Base-by-base conservation (phyloP, 2,888 invertebrate genomes). In the Monoplex corrugatus region DNA sequence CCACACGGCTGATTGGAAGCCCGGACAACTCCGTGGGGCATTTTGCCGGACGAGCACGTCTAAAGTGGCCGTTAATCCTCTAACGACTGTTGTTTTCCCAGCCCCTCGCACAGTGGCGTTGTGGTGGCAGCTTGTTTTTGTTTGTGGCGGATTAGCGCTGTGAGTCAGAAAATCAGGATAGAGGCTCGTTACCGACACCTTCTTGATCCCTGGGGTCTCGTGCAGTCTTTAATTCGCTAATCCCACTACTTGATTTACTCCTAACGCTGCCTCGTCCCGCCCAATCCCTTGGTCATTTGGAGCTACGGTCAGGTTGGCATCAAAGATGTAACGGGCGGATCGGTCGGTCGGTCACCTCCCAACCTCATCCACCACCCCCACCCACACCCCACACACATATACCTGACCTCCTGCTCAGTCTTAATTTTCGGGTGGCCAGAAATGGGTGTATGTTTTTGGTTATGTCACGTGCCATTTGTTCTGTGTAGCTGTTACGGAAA, bases 131-230 rank as follows among this genome's bases (percentile, higher is more conserved):
- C 28, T 8, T 50, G 38, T 43, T 63, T 80, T 85, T 35, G 57
- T 38, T 38, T 3, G n/a, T 32, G 57, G 10, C 45, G 57, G 84
- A 50, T 85, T 85, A 28, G 63, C 84, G 84, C 84, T n/a, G 84
- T 44, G 84, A 57, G 57, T 38, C 45, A 85, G 84, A 85, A 85
- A 85, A 85, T 85, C 84, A 85, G 84, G 84, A 85, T 50, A 85
- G 84, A 57, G 57, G 63, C 57, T 85, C 84, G 84, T 85, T 85
- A 85, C 57, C 63, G 63, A 57, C 84, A 84, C 84, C 84, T 85
- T 38, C 38, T 63, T 57, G 63, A 63, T 38, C 63, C 84, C 84
- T 2, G 63, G 40, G 28, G 63, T 44, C 38, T 35, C 57, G 35
- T 10, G 23, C 28, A 63, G 57, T 85, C 84, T n/a, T 85, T 85